Evolutionary conservation across 2,113 vertebrate species (phyloP).

Genomic region (Rhegmatorhina hoffmannsi): DNA sequence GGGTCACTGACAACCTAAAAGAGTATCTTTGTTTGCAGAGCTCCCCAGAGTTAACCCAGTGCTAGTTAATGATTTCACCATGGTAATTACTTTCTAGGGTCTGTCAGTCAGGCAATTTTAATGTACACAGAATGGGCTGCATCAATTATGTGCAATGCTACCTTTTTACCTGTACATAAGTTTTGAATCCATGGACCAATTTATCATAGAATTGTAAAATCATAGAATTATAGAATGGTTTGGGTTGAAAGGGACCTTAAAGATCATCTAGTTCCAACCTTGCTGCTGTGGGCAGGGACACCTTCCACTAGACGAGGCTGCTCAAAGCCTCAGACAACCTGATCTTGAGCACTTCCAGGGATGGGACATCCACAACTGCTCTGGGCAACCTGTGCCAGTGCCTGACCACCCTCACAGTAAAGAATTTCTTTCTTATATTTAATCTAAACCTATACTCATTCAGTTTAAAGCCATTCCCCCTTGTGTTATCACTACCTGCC

Average conservation of each 20-base stretch:
- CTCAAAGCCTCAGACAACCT: background rate
- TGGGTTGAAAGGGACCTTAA: background rate
- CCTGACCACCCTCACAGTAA: background rate
- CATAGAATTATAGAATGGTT: background rate
- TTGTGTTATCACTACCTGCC: background rate
- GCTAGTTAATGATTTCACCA: background rate
- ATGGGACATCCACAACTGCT: background rate
- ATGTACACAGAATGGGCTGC: background rate
- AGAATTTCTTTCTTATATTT: background rate
- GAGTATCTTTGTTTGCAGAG: constrained; percentile 50
- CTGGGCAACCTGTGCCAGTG: background rate
- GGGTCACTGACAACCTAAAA: constrained; percentile 11
- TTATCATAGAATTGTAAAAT: background rate
- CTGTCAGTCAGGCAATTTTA: background rate
- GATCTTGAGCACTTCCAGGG: background rate
- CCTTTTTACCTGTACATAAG: background rate
- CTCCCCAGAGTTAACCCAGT: background rate
- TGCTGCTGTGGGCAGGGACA: background rate
- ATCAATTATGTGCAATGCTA: background rate
- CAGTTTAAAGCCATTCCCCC: background rate
- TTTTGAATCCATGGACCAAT: background rate
- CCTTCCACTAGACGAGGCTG: background rate
- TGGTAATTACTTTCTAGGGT: constrained; percentile 20
- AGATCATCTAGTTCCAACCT: background rate
- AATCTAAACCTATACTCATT: background rate